Evolutionary conservation across 2,888 invertebrate genomes (phyloP), one percentile per base, ranked within the genome.

Genomic region (Sthenelais limicola): DNA sequence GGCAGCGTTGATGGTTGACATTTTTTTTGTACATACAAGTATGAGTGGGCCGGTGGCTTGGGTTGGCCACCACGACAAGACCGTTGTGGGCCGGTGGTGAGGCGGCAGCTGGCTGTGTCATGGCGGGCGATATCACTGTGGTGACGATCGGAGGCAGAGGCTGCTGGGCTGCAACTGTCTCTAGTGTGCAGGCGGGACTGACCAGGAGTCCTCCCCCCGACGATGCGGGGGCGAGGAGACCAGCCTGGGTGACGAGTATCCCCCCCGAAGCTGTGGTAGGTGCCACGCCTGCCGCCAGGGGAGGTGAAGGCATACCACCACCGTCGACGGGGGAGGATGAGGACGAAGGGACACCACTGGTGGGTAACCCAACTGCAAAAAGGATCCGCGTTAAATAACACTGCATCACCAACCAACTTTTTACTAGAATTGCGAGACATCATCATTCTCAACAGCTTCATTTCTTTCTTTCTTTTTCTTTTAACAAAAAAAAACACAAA

Each of bases 331-430:
- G 62, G 62, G 62, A 62, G 62, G 62, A 24, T 28, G n/a, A n/a
- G n/a, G n/a, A n/a, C n/a, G n/a, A n/a, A n/a, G n/a, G n/a, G n/a
- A n/a, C n/a, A n/a, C 62, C 62, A 62, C 62, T 43, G 43, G 38
- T 43, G 1, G 62, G 62, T 24, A 43, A 62, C 62, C 62, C 35
- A 62, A 62, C 62, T 62, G 62, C 62, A 62, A 62, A 62, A 38
- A 62, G 62, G 62, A 62, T 21, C 62, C 62, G 43, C 18, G 43
- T 62, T 62, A 62, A 43, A 43, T 43, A 43, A 43, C 18, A 12
- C 18, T 43, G 43, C 9, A 43, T 12, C 43, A 18, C 43, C 43
- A 18, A 43, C 43, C 12, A 43, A 43, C 18, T 43, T 9, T 43
- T 9, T 43, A 18, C 43, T 18, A 43, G 9, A 9, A 43, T 18